These are phyloP conservation scores for Orestias chungarensis DNA, from an alignment of 2,797 vertebrate genomes.

Conservation along the genomic window DNA sequence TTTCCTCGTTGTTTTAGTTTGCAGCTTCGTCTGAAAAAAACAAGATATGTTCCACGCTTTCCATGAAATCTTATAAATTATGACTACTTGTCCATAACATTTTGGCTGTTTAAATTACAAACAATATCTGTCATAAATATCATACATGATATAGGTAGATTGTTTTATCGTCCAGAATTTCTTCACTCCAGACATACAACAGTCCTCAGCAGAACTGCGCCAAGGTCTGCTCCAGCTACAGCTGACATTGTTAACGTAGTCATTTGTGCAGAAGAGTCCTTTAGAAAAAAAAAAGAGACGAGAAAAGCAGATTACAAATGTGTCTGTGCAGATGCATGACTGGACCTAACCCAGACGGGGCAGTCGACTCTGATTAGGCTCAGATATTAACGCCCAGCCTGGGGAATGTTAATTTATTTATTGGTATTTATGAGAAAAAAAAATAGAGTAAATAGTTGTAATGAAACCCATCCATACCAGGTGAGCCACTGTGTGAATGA, in stretches of 20 bases:
- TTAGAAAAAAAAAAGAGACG: neutral
- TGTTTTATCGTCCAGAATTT: rapidly evolving
- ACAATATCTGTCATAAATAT: neutral
- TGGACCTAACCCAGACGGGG: neutral
- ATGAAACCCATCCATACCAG: conserved; percentile 20
- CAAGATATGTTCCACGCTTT: neutral
- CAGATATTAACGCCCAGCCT: neutral
- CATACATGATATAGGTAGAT: neutral
- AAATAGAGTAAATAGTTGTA: neutral
- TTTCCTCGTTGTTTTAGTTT: conserved; percentile 35
- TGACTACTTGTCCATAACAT: neutral
- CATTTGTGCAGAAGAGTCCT: conserved; percentile 75
- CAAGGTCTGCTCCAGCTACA: conserved; percentile 63
- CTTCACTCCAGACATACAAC: conserved; percentile 42
- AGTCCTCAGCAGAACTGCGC: conserved; percentile 20
- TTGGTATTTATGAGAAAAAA: neutral
- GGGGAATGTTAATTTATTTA: neutral
- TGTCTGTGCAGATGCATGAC: neutral
- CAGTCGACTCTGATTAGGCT: neutral
- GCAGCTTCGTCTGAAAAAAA: conserved; percentile 51
- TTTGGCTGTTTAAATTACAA: neutral
- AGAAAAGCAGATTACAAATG: conserved; percentile 18
- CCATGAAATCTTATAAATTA: neutral
- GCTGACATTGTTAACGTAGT: conserved; percentile 67
- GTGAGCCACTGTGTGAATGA: conserved; percentile 6